A percentile compares a stretch with the other conserved stretches of the same genome.
These are phyloP conservation scores for Ia io DNA, from an alignment of 2,113 vertebrate genomes.

Conservation along the genomic window DNA sequence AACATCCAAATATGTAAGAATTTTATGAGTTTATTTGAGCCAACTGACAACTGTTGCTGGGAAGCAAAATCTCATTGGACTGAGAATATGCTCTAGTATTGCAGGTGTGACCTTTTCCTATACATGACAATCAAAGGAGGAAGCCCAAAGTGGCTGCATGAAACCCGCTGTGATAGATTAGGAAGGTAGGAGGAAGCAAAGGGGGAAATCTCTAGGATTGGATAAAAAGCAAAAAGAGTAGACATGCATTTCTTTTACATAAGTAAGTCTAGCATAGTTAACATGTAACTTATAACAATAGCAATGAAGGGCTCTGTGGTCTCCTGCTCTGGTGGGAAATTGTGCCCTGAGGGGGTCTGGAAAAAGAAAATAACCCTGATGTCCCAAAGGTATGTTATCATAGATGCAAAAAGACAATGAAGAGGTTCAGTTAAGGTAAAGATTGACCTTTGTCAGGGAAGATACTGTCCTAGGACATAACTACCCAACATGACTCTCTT, in stretches of 20 bases:
- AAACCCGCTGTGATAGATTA: background rate
- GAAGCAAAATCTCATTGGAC: background rate
- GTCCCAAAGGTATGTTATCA: background rate
- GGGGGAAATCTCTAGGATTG: background rate
- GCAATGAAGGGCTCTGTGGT: background rate
- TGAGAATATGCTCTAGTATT: background rate
- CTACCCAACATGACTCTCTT: background rate
- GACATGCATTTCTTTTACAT: background rate
- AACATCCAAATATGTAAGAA: background rate
- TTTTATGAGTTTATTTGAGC: background rate
- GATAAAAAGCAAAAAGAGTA: background rate
- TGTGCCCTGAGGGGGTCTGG: background rate
- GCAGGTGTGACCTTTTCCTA: background rate
- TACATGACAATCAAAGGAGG: background rate
- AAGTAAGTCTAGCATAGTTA: background rate
- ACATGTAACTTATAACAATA: background rate
- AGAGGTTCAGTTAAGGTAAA: background rate
- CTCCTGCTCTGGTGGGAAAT: background rate
- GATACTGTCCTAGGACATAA: background rate
- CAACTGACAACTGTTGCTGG: background rate
- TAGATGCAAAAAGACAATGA: background rate
- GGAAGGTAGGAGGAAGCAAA: background rate
- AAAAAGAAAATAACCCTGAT: background rate
- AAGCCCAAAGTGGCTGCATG: background rate
- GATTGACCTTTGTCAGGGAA: background rate